Evolutionary conservation across 2,888 invertebrate genomes (phyloP), one percentile per base, ranked within the genome.

Genomic region (Pseudeuparius sepicola): DNA sequence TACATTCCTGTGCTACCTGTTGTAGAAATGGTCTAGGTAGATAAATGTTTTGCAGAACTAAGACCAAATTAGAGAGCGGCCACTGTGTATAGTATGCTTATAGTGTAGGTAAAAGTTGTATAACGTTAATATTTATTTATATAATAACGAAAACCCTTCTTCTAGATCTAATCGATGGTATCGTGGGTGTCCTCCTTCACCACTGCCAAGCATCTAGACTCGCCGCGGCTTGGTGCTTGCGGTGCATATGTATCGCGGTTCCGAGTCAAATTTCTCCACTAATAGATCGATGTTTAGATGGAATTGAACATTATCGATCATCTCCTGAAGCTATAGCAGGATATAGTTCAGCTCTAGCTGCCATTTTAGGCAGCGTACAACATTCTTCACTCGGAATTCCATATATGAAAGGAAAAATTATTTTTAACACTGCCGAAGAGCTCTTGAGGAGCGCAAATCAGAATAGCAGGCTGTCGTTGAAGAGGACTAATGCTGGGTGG

Each of bases 401-500:
- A 0, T 93, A 96, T 61, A 90, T 88, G 15, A 89, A 94, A 53
- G 94, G 96, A 43, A 96, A 97, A 68, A 83, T 94, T 41, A 89
- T 97, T 20, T 97, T 98, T 63, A 90, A 89, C 57, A 87, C 92
- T 4, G 98, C 96, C 1, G 97, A 98, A 65, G 97, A 98, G 57
- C 64, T 98, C 47, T 64, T 98, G 28, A 72, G 96, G 42, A 93
- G 94, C 41, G 97, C 98, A 1, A 90, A 89, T 52, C 96, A 97
- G 65, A 97, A 93, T 62, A 92, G 92, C 59, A 73, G 96, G 31
- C 70, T 98, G 36, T 94, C 96, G 1, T 71, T 94, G 41, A 90
- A 93, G 48, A 74, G 96, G 53, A 94, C 96, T 1, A 92, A 93
- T 59, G 94, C 96, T 18, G 97, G 97, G 15, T 98, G 98, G 98